Evolutionary conservation across 2,797 vertebrate species (phyloP).

Genomic region (Falco cherrug): DNA sequence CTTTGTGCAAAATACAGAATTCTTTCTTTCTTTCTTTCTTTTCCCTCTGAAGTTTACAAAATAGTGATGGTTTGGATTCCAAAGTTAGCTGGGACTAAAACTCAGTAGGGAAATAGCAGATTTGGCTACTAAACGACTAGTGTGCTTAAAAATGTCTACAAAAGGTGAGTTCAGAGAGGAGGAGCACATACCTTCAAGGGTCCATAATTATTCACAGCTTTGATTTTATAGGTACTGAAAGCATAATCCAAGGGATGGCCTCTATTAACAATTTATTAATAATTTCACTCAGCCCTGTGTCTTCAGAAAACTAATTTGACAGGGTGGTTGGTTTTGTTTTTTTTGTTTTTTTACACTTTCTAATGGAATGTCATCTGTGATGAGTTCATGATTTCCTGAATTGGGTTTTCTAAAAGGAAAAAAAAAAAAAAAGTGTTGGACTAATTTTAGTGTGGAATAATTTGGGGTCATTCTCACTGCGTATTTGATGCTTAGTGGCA

Average conservation of each 20-base stretch:
- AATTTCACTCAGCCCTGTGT: neutral
- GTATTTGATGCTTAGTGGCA: neutral
- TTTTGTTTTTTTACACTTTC: neutral
- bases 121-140: neutral
- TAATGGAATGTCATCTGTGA: neutral
- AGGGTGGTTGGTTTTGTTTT: neutral
- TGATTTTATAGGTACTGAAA: constrained; percentile 48
- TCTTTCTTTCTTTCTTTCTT: accelerated
- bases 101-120: neutral
- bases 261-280: constrained; percentile 49
- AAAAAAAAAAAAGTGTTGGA: neutral
- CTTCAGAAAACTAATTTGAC: constrained; percentile 43
- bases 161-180: neutral
- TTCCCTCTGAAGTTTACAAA: neutral
- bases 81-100: neutral
- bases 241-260: neutral
- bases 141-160: neutral
- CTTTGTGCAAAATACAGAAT: neutral
- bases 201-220: constrained; percentile 11
- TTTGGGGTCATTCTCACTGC: neutral
- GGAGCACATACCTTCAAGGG: neutral
- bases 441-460: neutral
- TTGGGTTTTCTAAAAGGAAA: neutral
- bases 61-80: neutral
- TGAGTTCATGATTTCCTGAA: neutral